These are phyloP conservation scores for Pituophis catenifer DNA, from an alignment of 2,113 vertebrate species.

Conservation along the genomic window DNA sequence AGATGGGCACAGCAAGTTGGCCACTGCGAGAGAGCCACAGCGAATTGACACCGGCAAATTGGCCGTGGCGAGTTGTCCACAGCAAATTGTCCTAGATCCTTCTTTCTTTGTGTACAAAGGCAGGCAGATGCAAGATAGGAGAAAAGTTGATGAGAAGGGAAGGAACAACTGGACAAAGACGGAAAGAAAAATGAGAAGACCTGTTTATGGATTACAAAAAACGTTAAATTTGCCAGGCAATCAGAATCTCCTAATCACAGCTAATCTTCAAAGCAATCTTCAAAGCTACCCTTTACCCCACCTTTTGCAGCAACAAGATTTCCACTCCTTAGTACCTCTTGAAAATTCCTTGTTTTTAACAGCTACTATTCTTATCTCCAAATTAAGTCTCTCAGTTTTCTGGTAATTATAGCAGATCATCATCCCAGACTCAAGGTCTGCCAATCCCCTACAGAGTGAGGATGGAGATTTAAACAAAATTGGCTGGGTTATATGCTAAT, in stretches of 20 bases:
- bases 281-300: not conserved
- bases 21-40: too few relatives aligned
- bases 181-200: not conserved
- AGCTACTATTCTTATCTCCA: not conserved
- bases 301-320: not conserved
- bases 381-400: not conserved
- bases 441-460: not conserved
- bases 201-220: not conserved
- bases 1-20: too few relatives aligned
- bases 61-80: too few relatives aligned
- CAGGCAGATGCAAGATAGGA: not conserved
- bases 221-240: not conserved
- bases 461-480: not conserved
- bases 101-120: not conserved
- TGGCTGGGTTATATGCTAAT: not conserved
- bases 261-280: not conserved
- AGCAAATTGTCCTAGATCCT: not conserved
- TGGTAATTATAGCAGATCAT: not conserved
- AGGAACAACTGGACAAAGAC: not conserved
- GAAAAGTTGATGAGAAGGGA: not conserved
- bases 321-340: not conserved
- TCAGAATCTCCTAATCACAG: not conserved
- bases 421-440: not conserved
- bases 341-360: not conserved
- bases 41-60: too few relatives aligned